Evolutionary conservation across 2,888 invertebrate species (phyloP).

Genomic region (Theodoxus fluviatilis): DNA sequence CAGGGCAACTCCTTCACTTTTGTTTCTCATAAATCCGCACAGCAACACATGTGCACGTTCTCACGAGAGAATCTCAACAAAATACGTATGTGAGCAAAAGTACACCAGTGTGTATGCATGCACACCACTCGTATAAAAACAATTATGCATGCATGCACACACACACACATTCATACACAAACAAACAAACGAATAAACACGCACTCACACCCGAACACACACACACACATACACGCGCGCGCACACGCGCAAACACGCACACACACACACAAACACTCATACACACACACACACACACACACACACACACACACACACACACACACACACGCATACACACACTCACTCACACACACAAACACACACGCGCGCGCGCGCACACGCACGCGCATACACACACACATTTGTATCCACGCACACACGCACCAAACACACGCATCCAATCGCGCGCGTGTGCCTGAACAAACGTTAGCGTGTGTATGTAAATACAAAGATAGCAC

Average conservation of each 20-base stretch:
- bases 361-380: not conserved
- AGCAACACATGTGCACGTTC: constrained; percentile 2
- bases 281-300: no score
- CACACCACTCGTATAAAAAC: not conserved
- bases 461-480: not conserved
- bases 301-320: no score
- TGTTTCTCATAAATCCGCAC: not conserved
- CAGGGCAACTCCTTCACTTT: no score
- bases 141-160: constrained; percentile 4
- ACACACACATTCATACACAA: constrained; percentile 10
- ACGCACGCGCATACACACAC: not conserved
- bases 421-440: no score
- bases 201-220: constrained; percentile 3
- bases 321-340: no score
- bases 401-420: not conserved
- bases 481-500: not conserved
- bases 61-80: not conserved
- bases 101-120: no score
- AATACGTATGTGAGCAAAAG: no score
- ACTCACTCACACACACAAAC: no score
- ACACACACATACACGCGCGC: not conserved
- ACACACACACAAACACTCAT: not conserved
- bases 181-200: not conserved
- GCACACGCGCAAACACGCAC: not conserved
- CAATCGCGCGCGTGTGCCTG: not conserved